Conservation (phyloP, 1,140 invertebrate genomes). For the Lethocerus indicus region DNA sequence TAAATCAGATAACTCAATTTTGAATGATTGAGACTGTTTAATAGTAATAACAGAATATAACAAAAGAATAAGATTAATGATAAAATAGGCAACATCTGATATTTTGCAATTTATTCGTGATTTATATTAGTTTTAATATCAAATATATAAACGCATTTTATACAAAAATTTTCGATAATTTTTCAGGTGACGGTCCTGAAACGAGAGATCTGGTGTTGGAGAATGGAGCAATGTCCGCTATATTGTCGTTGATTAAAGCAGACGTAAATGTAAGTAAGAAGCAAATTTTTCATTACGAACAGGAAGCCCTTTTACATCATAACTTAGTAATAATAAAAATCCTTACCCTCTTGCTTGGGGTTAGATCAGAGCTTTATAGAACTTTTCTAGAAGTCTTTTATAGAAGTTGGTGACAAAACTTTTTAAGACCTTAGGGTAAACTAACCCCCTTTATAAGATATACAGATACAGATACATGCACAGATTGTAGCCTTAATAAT, state of each 20-base stretch:
- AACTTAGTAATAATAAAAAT: too few relatives aligned
- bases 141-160: background rate
- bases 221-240: slow-evolving; percentile 39
- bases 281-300: background rate
- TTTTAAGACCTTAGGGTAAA: background rate
- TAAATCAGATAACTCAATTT: too few relatives aligned
- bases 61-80: background rate
- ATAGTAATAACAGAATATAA: background rate
- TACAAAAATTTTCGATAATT: background rate
- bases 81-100: background rate
- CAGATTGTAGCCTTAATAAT: too few relatives aligned
- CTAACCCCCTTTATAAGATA: too few relatives aligned
- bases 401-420: background rate
- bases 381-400: background rate
- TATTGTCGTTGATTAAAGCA: slow-evolving; percentile 47
- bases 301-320: too few relatives aligned
- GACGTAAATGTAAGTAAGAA: slow-evolving; percentile 29
- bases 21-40: too few relatives aligned
- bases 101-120: background rate
- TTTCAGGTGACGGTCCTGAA: slow-evolving; percentile 52
- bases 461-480: too few relatives aligned
- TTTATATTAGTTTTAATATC: background rate
- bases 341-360: too few relatives aligned
- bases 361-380: background rate
- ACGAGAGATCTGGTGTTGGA: slow-evolving; percentile 58